Evolutionary conservation across 2,797 vertebrate genomes (phyloP).

Genomic region (Garrulus glandarius): DNA sequence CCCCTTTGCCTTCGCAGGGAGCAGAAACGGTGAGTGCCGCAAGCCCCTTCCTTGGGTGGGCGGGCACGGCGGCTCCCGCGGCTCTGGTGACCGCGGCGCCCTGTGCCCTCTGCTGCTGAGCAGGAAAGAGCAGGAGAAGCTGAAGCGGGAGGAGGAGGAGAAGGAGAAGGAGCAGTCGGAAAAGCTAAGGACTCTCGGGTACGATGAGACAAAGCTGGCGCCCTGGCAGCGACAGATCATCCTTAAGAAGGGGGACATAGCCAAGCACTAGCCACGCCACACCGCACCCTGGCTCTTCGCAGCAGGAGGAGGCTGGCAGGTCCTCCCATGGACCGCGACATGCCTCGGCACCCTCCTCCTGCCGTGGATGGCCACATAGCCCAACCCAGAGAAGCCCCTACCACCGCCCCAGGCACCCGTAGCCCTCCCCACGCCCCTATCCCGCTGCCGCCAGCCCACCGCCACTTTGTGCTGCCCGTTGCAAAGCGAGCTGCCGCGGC

Average conservation of each 20-base stretch:
- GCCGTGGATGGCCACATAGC: neutral
- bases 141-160: constrained; percentile 82
- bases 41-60: neutral
- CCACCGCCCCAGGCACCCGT: neutral
- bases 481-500: neutral
- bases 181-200: constrained; percentile 92
- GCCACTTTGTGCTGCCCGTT: neutral
- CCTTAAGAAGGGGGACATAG: constrained; percentile 95
- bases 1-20: constrained; percentile 80
- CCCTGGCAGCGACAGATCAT: constrained; percentile 98
- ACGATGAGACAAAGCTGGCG: constrained; percentile 94
- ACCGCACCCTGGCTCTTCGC: neutral
- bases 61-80: neutral
- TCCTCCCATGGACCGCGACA: neutral
- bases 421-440: neutral
- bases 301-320: constrained; percentile 6
- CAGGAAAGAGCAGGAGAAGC: constrained; percentile 87
- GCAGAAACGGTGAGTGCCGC: constrained; percentile 89
- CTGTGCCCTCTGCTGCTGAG: neutral
- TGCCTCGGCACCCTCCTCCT: neutral
- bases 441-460: neutral
- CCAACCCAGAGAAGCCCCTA: neutral
- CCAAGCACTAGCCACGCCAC: constrained; percentile 82
- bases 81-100: neutral
- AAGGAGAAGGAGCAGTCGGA: constrained; percentile 90